Conservation (phyloP, 2,797 vertebrate species). For the Malacoraja senta region DNA sequence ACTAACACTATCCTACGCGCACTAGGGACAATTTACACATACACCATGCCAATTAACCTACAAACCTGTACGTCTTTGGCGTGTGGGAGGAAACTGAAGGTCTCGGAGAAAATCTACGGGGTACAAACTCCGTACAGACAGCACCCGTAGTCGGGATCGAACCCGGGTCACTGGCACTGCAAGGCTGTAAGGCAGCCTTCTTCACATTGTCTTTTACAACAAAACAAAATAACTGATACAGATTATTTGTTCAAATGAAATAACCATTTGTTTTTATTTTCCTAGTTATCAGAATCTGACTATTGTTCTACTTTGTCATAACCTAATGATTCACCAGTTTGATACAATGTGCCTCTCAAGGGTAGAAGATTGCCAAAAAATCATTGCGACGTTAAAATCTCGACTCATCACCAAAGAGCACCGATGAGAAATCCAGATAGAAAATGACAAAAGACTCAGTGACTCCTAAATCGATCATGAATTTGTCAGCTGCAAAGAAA, state of each 20-base stretch:
- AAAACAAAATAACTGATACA: neutral
- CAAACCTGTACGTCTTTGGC: no score
- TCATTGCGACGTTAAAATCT: neutral
- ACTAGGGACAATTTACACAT: no score
- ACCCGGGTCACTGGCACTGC: no score
- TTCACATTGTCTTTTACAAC: neutral
- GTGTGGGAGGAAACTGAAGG: no score
- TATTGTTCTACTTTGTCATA: neutral
- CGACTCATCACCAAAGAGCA: neutral
- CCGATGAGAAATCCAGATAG: neutral
- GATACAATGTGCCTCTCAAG: neutral
- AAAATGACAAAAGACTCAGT: neutral
- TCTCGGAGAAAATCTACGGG: no score
- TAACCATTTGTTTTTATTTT: neutral
- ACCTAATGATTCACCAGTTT: neutral
- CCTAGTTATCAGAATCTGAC: neutral
- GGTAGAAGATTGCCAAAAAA: neutral
- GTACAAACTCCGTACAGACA: no score
- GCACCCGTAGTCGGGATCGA: no score
- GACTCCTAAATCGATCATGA: slow-evolving; percentile 9
- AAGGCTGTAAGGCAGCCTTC: neutral
- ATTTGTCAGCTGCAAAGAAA: neutral
- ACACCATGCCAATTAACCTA: no score
- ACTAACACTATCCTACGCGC: no score
- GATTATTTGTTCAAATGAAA: neutral